These are phyloP conservation scores for Cetonia aurata DNA, from an alignment of 2,888 invertebrate species.

Conservation along the genomic window DNA sequence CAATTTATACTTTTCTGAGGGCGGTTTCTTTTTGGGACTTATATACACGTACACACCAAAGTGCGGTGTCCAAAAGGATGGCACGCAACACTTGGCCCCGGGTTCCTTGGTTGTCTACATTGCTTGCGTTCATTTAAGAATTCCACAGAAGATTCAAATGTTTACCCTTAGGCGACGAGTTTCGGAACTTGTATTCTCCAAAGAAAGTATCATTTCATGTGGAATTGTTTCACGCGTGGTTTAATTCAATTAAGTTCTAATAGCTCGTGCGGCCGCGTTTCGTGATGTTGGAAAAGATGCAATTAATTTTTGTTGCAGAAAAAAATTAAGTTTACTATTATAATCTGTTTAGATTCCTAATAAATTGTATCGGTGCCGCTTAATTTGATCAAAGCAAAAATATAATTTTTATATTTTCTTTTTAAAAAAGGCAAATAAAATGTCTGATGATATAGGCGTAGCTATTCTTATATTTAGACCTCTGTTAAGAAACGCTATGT, in stretches of 20 bases:
- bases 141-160: slow-evolving; percentile 38
- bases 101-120: slow-evolving; percentile 38
- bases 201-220: slow-evolving; percentile 27
- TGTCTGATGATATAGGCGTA: neutral
- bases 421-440: too few species aligned
- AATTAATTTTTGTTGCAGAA: slow-evolving; percentile 13
- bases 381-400: too few species aligned
- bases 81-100: slow-evolving; percentile 43
- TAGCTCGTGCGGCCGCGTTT: slow-evolving; percentile 9
- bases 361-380: too few species aligned
- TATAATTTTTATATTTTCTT: too few species aligned
- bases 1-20: slow-evolving; percentile 45
- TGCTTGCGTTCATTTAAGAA: slow-evolving; percentile 39
- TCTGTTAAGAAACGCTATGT: slow-evolving; percentile 46
- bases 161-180: slow-evolving; percentile 20
- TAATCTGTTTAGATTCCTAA: neutral
- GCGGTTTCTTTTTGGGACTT: slow-evolving; percentile 40
- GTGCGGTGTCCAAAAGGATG: slow-evolving; percentile 21
- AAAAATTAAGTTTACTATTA: neutral
- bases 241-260: slow-evolving; percentile 28
- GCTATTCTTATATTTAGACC: neutral
- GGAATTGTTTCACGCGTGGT: slow-evolving; percentile 15
- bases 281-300: neutral
- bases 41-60: slow-evolving; percentile 27
- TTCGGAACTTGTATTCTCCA: slow-evolving; percentile 25